Percentiles rank a stretch among this genome's conserved stretches.
These are phyloP conservation scores for Synanthedon tipuliformis DNA, from an alignment of 2,888 invertebrate genomes.

Conservation along the genomic window DNA sequence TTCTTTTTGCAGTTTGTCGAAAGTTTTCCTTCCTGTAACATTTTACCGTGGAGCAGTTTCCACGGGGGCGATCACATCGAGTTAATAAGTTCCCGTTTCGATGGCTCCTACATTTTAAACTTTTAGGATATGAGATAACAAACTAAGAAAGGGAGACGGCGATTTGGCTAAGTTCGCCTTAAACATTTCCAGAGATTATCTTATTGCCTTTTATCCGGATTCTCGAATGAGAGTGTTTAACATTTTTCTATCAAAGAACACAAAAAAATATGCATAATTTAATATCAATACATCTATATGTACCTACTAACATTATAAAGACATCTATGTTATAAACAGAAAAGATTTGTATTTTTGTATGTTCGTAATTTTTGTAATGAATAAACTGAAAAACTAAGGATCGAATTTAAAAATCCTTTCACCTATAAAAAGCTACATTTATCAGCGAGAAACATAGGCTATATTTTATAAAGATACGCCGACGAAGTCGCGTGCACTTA, in stretches of 20 bases:
- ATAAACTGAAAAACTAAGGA: too few relatives aligned
- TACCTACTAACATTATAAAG: neutral
- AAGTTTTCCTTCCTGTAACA: slow-evolving; percentile 65
- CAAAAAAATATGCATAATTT: too few relatives aligned
- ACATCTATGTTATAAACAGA: too few relatives aligned
- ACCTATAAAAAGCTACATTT: too few relatives aligned
- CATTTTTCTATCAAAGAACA: too few relatives aligned
- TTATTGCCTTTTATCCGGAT: slow-evolving; percentile 16
- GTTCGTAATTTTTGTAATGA: too few relatives aligned
- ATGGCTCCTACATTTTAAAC: slow-evolving; percentile 68
- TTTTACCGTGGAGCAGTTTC: slow-evolving; percentile 62
- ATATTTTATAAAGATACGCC: too few relatives aligned
- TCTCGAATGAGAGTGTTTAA: too few relatives aligned
- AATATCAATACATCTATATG: neutral
- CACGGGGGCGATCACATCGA: slow-evolving; percentile 63
- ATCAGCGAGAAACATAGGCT: too few relatives aligned
- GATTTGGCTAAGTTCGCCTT: slow-evolving; percentile 62
- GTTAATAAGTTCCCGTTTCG: slow-evolving; percentile 69
- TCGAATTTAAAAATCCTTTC: too few relatives aligned
- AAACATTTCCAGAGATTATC: slow-evolving; percentile 38
- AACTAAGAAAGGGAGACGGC: slow-evolving; percentile 61
- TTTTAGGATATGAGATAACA: slow-evolving; percentile 70
- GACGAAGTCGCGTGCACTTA: too few relatives aligned
- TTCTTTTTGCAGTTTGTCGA: slow-evolving; percentile 61
- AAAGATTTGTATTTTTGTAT: too few relatives aligned